These are phyloP conservation scores for Littorina saxatilis DNA, from an alignment of 1,140 invertebrate genomes.

Conservation along the genomic window DNA sequence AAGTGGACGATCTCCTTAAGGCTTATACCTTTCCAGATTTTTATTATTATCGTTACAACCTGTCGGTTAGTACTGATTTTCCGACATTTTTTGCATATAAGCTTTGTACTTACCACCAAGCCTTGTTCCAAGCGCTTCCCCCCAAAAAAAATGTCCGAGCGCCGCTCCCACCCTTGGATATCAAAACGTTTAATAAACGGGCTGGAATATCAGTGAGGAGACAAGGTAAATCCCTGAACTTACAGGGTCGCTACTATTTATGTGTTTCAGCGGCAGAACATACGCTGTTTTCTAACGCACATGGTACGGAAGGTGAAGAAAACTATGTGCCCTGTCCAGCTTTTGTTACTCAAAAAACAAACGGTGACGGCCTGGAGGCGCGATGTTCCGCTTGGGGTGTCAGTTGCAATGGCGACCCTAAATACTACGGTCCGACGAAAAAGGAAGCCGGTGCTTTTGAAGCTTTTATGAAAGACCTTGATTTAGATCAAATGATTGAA, in stretches of 20 bases:
- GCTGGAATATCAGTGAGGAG: background rate
- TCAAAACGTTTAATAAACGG: background rate
- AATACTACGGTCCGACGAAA: background rate
- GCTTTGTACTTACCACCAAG: background rate
- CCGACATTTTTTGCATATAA: background rate
- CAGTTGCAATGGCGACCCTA: background rate
- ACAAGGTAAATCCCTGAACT: background rate
- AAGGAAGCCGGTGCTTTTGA: background rate
- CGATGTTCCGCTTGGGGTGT: background rate
- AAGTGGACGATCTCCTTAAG: background rate
- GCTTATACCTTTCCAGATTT: background rate
- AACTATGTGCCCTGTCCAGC: background rate
- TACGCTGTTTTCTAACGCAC: background rate
- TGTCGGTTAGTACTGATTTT: background rate
- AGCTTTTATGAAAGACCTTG: background rate
- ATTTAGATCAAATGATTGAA: background rate
- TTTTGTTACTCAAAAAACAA: background rate
- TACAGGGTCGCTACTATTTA: background rate
- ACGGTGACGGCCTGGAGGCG: background rate
- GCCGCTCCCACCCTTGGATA: background rate
- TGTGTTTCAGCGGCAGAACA: background rate
- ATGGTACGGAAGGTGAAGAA: background rate
- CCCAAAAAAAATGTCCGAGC: too few species aligned
- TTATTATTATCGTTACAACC: background rate
- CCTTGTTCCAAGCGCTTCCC: background rate